phyloP scores from a whole-genome alignment of 2,113 vertebrate species.

The Gnathonemus echidnorhynchus region DNA sequence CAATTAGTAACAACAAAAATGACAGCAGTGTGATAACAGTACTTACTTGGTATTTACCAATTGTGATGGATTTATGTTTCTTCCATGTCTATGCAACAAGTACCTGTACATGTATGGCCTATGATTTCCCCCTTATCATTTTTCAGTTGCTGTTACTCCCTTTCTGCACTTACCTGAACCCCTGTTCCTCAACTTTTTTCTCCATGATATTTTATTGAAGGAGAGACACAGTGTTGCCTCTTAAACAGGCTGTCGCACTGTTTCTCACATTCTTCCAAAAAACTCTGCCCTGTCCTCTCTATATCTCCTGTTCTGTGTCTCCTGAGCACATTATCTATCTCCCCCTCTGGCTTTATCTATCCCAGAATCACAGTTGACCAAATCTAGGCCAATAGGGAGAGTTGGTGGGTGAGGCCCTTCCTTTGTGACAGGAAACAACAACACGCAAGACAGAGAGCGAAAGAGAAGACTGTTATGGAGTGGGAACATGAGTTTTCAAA shows the following conservation, averaged over 20 bases:
- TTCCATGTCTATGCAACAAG: neutral
- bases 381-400: constrained; percentile 14
- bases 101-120: neutral
- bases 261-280: neutral
- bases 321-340: constrained; percentile 1
- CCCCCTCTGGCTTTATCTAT: neutral
- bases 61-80: neutral
- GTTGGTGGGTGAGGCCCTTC: constrained; percentile 40
- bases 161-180: constrained; percentile 1
- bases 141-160: neutral
- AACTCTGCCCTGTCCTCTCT: neutral
- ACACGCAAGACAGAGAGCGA: constrained; percentile 48
- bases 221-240: neutral
- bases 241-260: neutral
- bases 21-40: neutral
- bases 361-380: neutral
- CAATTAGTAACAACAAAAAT: neutral
- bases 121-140: neutral
- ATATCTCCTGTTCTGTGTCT: neutral
- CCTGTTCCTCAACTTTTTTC: neutral
- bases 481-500: neutral
- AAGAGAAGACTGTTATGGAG: constrained; percentile 18
- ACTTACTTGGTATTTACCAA: neutral
- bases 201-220: neutral
- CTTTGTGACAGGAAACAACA: constrained; percentile 49